A percentile compares a stretch with the other conserved stretches of the same genome.
phyloP scores from a whole-genome alignment of 2,888 invertebrate genomes.

The Colletes collaris region DNA sequence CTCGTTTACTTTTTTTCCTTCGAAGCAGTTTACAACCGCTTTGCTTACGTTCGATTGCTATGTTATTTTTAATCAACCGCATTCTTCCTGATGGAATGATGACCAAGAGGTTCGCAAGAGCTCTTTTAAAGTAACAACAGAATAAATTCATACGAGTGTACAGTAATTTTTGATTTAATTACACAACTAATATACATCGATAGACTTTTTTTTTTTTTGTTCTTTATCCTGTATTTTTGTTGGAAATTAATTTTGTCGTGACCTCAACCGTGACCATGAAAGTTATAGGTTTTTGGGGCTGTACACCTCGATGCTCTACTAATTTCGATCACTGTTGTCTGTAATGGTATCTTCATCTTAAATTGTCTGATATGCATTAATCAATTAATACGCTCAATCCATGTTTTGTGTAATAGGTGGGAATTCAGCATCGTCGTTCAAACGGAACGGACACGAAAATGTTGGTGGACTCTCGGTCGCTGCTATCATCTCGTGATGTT shows the following conservation, averaged over 20 bases:
- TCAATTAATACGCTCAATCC: conserved; percentile 80
- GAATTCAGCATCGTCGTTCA: conserved; percentile 93
- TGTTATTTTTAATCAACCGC: conserved; percentile 38
- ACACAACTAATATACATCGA: conserved; percentile 31
- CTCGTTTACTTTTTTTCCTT: conserved; percentile 2
- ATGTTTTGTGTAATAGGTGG: conserved; percentile 89
- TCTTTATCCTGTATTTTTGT: not conserved
- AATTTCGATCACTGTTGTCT: conserved; percentile 49
- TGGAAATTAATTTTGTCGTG: conserved; percentile 33
- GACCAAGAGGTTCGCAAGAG: conserved; percentile 18
- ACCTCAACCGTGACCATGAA: conserved; percentile 33
- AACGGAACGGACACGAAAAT: conserved; percentile 86
- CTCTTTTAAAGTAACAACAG: conserved; percentile 13
- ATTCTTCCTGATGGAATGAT: conserved; percentile 36
- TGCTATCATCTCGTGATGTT: conserved; percentile 89
- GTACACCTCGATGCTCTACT: conserved; percentile 25
- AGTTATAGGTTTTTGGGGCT: conserved; percentile 35
- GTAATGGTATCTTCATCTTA: conserved; percentile 25
- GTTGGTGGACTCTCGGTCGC: conserved; percentile 89
- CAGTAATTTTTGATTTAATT: conserved; percentile 14
- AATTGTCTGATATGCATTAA: conserved; percentile 70
- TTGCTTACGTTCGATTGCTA: conserved; percentile 51
- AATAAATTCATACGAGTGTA: conserved; percentile 17
- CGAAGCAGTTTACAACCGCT: conserved; percentile 17
- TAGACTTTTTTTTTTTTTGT: not conserved